These are phyloP conservation scores for Neofelis nebulosa DNA, from an alignment of 2,113 vertebrate species.

Conservation along the genomic window DNA sequence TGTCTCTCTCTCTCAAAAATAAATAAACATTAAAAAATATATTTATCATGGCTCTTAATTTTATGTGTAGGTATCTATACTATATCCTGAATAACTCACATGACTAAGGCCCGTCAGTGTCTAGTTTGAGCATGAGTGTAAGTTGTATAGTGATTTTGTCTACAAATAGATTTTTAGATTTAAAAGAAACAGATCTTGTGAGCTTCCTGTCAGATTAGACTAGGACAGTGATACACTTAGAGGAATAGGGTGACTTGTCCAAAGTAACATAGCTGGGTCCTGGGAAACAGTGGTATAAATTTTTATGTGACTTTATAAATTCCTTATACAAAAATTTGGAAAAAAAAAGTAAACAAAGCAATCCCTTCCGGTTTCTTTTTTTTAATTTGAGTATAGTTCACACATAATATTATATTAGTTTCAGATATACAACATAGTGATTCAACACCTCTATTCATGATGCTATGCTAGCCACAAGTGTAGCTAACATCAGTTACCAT, in stretches of 20 bases:
- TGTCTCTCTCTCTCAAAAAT: too few species aligned
- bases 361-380: background rate
- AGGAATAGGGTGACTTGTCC: background rate
- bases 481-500: background rate
- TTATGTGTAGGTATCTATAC: background rate
- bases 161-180: background rate
- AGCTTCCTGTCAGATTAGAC: background rate
- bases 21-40: background rate
- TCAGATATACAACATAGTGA: background rate
- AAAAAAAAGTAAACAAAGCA: background rate
- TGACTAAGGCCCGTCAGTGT: background rate
- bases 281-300: background rate
- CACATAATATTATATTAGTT: background rate
- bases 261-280: background rate
- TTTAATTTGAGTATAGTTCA: background rate
- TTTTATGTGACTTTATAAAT: background rate
- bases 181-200: background rate
- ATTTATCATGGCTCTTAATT: background rate
- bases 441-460: background rate
- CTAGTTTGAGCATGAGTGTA: background rate
- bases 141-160: slow-evolving; percentile 20
- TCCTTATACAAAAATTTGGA: background rate
- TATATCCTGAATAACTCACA: background rate
- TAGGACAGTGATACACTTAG: background rate
- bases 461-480: background rate